Evolutionary conservation across 2,888 invertebrate species (phyloP).

Genomic region (Venusia cambrica): DNA sequence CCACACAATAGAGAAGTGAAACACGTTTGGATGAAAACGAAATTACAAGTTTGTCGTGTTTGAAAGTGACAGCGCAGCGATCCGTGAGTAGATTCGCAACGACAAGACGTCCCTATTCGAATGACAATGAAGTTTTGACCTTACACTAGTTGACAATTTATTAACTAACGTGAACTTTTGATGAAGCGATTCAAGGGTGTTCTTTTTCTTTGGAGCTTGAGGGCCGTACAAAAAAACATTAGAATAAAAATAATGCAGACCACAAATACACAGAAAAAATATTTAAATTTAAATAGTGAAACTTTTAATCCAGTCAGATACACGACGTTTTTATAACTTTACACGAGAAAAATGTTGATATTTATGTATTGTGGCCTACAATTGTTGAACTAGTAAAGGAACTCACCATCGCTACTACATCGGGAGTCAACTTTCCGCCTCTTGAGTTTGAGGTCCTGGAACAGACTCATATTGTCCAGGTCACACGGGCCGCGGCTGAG

Average conservation of each 20-base stretch:
- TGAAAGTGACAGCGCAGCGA: slow-evolving; percentile 67
- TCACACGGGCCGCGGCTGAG: slow-evolving; percentile 98
- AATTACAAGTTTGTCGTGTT: slow-evolving; percentile 54
- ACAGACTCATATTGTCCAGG: slow-evolving; percentile 99
- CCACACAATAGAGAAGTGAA: slow-evolving; percentile 29
- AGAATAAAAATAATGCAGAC: no score
- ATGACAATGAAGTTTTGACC: slow-evolving; percentile 57
- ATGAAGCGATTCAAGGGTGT: slow-evolving; percentile 21
- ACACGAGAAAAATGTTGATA: no score
- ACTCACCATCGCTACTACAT: slow-evolving; percentile 96
- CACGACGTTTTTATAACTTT: no score
- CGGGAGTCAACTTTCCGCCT: slow-evolving; percentile 98
- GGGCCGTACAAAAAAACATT: no score
- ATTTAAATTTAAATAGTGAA: no score
- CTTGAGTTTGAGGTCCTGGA: slow-evolving; percentile 98
- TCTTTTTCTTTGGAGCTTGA: slow-evolving; percentile 28
- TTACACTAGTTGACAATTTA: slow-evolving; percentile 32
- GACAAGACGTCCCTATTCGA: slow-evolving; percentile 42
- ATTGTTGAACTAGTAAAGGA: no score
- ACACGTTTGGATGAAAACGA: slow-evolving; percentile 59
- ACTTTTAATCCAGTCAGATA: no score
- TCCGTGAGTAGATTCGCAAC: slow-evolving; percentile 58
- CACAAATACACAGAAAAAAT: no score
- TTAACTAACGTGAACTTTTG: slow-evolving; percentile 12
- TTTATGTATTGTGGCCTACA: no score